These are phyloP conservation scores for Spodoptera frugiperda DNA, from an alignment of 1,140 invertebrate genomes.

Conservation along the genomic window DNA sequence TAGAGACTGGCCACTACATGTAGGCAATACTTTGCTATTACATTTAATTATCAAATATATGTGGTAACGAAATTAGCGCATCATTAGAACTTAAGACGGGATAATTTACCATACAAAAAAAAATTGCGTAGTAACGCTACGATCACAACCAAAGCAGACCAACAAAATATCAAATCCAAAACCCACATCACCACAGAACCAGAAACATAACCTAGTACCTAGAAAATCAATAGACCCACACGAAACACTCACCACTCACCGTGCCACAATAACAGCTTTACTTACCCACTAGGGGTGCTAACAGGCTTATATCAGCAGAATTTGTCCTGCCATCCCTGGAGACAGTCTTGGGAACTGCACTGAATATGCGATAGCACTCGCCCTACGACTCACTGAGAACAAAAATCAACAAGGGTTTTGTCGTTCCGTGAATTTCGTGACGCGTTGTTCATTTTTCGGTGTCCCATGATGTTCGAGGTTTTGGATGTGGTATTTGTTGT, in stretches of 20 bases:
- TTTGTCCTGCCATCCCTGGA: constrained; percentile 61
- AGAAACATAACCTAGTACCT: too few species aligned
- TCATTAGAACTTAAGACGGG: too few species aligned
- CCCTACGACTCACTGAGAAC: constrained; percentile 68
- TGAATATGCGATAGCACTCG: constrained; percentile 55
- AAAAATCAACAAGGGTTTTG: constrained; percentile 75
- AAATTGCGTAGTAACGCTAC: too few species aligned
- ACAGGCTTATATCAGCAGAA: constrained; percentile 73
- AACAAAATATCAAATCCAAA: too few species aligned
- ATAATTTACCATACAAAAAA: too few species aligned
- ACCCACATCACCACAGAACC: too few species aligned
- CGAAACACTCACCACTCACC: not conserved
- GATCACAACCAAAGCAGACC: too few species aligned
- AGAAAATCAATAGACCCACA: too few species aligned
- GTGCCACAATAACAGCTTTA: constrained; percentile 9
- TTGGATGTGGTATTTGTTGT: constrained; percentile 57
- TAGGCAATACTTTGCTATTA: too few species aligned
- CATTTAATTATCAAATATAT: too few species aligned
- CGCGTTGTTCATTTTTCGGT: constrained; percentile 73
- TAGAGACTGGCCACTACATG: too few species aligned
- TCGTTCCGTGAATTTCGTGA: constrained; percentile 20
- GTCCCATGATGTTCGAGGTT: constrained; percentile 23
- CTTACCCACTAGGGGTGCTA: constrained; percentile 58
- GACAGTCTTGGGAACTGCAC: constrained; percentile 65
- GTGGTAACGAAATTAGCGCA: too few species aligned